A percentile compares a stretch with the other conserved stretches of the same genome.
Conservation (phyloP, 2,888 invertebrate species). For the Acleris literana region DNA sequence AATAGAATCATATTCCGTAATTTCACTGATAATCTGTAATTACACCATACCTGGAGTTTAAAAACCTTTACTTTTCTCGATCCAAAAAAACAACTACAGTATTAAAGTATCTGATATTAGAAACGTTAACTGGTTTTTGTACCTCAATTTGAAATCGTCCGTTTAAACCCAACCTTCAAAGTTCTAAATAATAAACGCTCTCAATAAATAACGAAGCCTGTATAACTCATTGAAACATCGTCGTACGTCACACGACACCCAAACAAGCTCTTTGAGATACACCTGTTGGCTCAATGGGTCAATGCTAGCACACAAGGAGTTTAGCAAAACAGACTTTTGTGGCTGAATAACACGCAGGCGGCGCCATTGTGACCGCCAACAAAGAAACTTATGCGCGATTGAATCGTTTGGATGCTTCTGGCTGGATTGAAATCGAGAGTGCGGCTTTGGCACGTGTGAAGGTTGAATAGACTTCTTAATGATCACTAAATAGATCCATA, state of each 20-base stretch:
- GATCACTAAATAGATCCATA: not conserved
- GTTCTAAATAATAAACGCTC: too few species aligned
- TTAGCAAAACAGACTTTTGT: conserved; percentile 80
- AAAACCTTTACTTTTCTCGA: too few species aligned
- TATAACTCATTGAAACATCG: too few species aligned
- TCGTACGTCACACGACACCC: conserved; percentile 63
- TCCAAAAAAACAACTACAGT: too few species aligned
- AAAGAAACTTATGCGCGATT: conserved; percentile 76
- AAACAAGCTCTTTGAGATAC: conserved; percentile 77
- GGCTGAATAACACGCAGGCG: conserved; percentile 66
- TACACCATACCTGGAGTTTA: too few species aligned
- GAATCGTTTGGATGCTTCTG: conserved; percentile 67
- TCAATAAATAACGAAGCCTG: too few species aligned
- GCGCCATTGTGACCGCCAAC: conserved; percentile 68
- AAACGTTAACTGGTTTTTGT: too few species aligned
- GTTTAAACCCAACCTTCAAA: too few species aligned
- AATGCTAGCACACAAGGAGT: conserved; percentile 80
- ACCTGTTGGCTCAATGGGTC: conserved; percentile 82
- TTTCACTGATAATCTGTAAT: too few species aligned
- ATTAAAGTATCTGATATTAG: too few species aligned
- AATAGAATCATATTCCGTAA: too few species aligned
- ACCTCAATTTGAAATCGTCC: too few species aligned
- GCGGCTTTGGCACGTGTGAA: conserved; percentile 36
- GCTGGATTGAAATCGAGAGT: conserved; percentile 74
- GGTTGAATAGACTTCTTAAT: not conserved